Evolutionary conservation across 2,888 invertebrate genomes (phyloP).

Genomic region (Anorthoa munda): DNA sequence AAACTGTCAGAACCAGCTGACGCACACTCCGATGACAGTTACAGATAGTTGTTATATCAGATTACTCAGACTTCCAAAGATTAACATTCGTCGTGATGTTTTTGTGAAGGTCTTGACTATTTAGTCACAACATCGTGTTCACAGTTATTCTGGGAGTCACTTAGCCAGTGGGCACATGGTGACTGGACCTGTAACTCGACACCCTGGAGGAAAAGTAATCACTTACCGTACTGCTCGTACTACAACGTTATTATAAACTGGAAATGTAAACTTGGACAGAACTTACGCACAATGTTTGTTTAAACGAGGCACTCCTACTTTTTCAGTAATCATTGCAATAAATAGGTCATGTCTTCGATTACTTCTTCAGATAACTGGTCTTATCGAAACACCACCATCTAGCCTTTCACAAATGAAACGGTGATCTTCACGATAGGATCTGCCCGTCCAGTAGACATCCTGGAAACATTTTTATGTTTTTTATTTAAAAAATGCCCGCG

Average conservation of each 20-base stretch:
- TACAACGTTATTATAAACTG: slow-evolving; percentile 22
- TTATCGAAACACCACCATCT: not conserved
- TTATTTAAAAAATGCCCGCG: too few relatives aligned
- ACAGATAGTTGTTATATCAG: slow-evolving; percentile 43
- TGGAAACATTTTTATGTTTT: not conserved
- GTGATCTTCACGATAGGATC: not conserved
- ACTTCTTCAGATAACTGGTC: not conserved
- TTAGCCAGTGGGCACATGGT: slow-evolving; percentile 2
- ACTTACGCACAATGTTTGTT: not conserved
- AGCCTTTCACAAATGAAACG: not conserved
- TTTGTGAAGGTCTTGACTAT: slow-evolving; percentile 34
- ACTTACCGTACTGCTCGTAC: slow-evolving; percentile 23
- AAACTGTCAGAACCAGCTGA: slow-evolving; percentile 49
- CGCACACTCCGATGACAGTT: slow-evolving; percentile 34
- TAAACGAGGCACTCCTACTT: not conserved
- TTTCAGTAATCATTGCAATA: not conserved
- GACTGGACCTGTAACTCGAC: slow-evolving; percentile 46
- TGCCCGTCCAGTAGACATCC: not conserved
- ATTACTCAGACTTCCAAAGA: slow-evolving; percentile 55
- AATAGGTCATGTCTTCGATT: not conserved
- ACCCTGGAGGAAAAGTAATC: slow-evolving; percentile 49
- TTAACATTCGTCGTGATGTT: slow-evolving; percentile 48
- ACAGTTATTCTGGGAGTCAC: slow-evolving; percentile 48
- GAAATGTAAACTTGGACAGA: slow-evolving; percentile 11
- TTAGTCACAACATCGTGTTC: slow-evolving; percentile 44